These are phyloP conservation scores for Strix occidentalis DNA, from an alignment of 2,797 vertebrate genomes.

Conservation along the genomic window DNA sequence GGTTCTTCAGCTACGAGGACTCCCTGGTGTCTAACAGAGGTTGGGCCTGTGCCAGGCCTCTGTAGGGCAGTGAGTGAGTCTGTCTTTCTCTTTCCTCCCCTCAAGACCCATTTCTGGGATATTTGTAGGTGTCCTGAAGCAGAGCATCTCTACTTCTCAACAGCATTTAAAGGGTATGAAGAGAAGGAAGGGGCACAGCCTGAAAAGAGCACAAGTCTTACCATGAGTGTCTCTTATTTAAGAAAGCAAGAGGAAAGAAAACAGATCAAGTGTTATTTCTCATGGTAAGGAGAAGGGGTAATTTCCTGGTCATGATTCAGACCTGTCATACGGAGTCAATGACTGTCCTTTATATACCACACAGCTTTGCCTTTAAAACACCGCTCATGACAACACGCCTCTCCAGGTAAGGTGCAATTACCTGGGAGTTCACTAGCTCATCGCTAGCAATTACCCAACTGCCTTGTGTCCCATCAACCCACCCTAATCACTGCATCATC, in stretches of 20 bases:
- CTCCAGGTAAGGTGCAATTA: constrained; percentile 46
- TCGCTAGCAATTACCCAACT: constrained; percentile 27
- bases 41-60: background rate
- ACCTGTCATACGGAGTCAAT: background rate
- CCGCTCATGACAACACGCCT: background rate
- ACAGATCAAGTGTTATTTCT: background rate
- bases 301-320: constrained; percentile 39
- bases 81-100: background rate
- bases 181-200: background rate
- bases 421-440: constrained; percentile 35
- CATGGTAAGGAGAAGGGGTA: background rate
- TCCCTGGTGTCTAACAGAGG: background rate
- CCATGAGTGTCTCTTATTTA: background rate
- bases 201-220: background rate
- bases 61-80: background rate
- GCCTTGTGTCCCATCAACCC: constrained; percentile 2
- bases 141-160: background rate
- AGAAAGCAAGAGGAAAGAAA: background rate
- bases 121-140: background rate
- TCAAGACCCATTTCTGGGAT: background rate
- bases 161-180: background rate
- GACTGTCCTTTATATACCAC: background rate
- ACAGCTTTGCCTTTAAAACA: background rate
- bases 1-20: background rate
- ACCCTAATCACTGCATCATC: constrained; percentile 10